Conservation (phyloP, 2,113 vertebrate species). For the Symphodus melops region DNA sequence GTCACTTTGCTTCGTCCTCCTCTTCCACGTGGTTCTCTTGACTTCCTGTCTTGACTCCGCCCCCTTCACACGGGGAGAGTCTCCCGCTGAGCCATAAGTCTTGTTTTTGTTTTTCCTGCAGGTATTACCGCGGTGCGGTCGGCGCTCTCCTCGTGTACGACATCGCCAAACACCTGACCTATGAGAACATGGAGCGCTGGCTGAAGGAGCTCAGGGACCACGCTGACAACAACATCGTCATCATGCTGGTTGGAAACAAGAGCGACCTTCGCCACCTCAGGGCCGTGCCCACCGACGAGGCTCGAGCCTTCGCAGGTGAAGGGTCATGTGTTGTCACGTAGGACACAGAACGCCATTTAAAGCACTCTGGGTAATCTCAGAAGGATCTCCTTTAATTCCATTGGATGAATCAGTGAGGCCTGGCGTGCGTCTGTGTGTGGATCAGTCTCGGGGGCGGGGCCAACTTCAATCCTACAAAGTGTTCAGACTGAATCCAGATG, state of each 20-base stretch:
- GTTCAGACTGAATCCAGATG: no score
- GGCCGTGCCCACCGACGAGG: conserved; percentile 95
- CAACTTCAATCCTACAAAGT: no score
- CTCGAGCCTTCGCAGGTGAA: conserved; percentile 92
- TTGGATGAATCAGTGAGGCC: background rate
- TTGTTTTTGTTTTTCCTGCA: conserved; percentile 47
- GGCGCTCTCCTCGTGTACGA: conserved; percentile 95
- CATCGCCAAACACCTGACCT: conserved; percentile 97
- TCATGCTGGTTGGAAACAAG: conserved; percentile 98
- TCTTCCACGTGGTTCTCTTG: no score
- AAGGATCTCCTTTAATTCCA: background rate
- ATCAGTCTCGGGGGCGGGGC: no score
- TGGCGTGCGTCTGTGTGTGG: no score
- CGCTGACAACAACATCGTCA: conserved; percentile 96
- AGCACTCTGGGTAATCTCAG: background rate
- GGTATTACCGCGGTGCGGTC: conserved; percentile 94
- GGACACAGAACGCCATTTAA: background rate
- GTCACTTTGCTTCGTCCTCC: no score
- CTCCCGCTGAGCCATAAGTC: background rate
- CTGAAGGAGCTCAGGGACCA: conserved; percentile 97
- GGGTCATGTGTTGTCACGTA: accelerated
- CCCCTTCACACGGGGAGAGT: no score
- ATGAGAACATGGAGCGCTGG: conserved; percentile 97
- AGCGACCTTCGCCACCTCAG: conserved; percentile 94
- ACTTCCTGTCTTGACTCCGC: no score